A percentile compares a stretch with the other conserved stretches of the same genome.
Conservation (phyloP, 2,888 invertebrate genomes). For the Platycheirus rosarum region DNA sequence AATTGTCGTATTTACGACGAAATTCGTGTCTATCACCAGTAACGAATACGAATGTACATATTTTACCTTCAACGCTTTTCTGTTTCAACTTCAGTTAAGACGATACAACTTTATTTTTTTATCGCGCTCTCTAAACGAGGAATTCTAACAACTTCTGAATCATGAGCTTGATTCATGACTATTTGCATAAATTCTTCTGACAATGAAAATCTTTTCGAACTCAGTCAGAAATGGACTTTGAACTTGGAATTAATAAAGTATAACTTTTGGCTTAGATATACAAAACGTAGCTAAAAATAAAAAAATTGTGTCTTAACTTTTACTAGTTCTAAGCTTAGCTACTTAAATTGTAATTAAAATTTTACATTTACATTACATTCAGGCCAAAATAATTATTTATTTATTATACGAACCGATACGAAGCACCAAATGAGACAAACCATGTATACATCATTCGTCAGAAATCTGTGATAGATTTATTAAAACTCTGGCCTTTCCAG, state of each 20-base stretch:
- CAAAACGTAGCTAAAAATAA: too few species aligned
- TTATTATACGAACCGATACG: neutral
- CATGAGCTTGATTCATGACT: neutral
- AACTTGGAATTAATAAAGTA: neutral
- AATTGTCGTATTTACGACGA: neutral
- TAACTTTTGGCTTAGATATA: too few species aligned
- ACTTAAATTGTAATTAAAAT: too few species aligned
- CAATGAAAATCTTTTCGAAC: neutral
- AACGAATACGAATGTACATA: too few species aligned
- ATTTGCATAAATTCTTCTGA: neutral
- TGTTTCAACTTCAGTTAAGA: conserved; percentile 14
- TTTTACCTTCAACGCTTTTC: conserved; percentile 14
- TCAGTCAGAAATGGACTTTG: neutral
- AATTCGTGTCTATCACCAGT: conserved; percentile 9
- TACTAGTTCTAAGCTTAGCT: too few species aligned
- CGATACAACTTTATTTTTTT: neutral
- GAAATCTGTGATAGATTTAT: too few species aligned
- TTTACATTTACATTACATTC: too few species aligned
- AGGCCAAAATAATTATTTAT: too few species aligned
- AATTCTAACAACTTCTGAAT: conserved; percentile 15
- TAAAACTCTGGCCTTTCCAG: too few species aligned
- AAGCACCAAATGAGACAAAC: too few species aligned
- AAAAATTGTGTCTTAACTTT: too few species aligned
- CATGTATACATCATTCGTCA: too few species aligned
- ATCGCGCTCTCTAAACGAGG: neutral